phyloP scores from a whole-genome alignment of 2,797 vertebrate genomes.

The Jordanella pulchra region DNA sequence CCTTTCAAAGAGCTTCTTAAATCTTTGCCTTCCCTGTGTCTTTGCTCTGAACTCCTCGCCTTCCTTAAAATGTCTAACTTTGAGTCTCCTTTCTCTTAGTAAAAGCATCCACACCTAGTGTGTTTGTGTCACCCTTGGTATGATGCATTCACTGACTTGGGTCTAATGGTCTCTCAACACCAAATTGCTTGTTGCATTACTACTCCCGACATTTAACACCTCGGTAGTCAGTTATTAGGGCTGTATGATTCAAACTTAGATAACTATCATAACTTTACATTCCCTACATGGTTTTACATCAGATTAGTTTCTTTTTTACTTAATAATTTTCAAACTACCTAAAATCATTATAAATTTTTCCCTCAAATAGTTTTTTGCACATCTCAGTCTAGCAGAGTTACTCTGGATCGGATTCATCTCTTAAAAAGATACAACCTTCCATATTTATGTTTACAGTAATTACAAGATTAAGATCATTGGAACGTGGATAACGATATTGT shows the following conservation, averaged over 20 bases:
- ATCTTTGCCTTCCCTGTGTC: neutral
- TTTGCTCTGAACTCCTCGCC: neutral
- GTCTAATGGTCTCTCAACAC: neutral
- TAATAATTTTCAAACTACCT: too few relatives aligned
- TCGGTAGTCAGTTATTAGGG: too few relatives aligned
- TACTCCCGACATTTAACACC: neutral
- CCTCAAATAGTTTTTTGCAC: too few relatives aligned
- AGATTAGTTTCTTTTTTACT: too few relatives aligned
- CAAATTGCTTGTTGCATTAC: neutral
- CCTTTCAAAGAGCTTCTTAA: neutral
- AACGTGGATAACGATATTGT: neutral
- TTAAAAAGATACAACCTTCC: neutral
- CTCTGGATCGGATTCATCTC: neutral
- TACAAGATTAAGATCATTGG: neutral
- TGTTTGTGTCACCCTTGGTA: neutral
- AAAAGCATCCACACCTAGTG: neutral
- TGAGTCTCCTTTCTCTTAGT: too few relatives aligned
- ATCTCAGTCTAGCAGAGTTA: too few relatives aligned
- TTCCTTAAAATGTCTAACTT: neutral
- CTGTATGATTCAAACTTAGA: too few relatives aligned
- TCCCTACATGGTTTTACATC: too few relatives aligned
- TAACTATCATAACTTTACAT: too few relatives aligned
- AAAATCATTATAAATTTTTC: too few relatives aligned
- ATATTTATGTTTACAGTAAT: neutral
- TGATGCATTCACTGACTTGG: neutral